A percentile compares a stretch with the other conserved stretches of the same genome.
These are phyloP conservation scores for Tenebrosternarchus preto DNA, from an alignment of 2,113 vertebrate species.

Conservation along the genomic window DNA sequence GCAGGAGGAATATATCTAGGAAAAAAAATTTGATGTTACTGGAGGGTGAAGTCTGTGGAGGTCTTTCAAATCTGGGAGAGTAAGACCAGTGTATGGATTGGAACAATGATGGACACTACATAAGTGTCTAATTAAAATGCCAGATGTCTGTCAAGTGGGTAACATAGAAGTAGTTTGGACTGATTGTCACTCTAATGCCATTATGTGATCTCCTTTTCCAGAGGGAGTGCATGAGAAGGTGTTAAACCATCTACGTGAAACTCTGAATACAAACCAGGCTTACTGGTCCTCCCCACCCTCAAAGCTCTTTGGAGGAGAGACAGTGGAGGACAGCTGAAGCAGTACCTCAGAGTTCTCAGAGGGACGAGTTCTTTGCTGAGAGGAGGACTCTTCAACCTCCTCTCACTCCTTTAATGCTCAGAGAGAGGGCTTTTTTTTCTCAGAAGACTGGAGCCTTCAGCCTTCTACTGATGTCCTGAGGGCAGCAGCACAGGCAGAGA, in stretches of 20 bases:
- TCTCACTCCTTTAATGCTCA: conserved; percentile 3
- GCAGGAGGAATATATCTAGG: too few relatives aligned
- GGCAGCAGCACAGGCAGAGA: neutral
- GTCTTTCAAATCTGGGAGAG: too few relatives aligned
- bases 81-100: too few relatives aligned
- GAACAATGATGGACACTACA: too few relatives aligned
- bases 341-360: neutral
- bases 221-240: too few relatives aligned
- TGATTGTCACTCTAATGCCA: too few relatives aligned
- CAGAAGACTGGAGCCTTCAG: neutral
- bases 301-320: neutral
- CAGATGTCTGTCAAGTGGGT: too few relatives aligned
- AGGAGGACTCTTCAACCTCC: neutral
- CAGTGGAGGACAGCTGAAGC: neutral
- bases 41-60: too few relatives aligned
- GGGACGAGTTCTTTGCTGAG: neutral
- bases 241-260: neutral
- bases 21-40: too few relatives aligned
- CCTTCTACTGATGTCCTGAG: neutral
- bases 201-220: too few relatives aligned
- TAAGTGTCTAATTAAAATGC: too few relatives aligned
- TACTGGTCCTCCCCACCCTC: neutral
- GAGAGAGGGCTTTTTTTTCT: conserved; percentile 5
- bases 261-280: neutral
- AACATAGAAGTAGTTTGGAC: too few relatives aligned